Evolutionary conservation across 2,797 vertebrate species (phyloP).

Genomic region (Rhincodon typus): DNA sequence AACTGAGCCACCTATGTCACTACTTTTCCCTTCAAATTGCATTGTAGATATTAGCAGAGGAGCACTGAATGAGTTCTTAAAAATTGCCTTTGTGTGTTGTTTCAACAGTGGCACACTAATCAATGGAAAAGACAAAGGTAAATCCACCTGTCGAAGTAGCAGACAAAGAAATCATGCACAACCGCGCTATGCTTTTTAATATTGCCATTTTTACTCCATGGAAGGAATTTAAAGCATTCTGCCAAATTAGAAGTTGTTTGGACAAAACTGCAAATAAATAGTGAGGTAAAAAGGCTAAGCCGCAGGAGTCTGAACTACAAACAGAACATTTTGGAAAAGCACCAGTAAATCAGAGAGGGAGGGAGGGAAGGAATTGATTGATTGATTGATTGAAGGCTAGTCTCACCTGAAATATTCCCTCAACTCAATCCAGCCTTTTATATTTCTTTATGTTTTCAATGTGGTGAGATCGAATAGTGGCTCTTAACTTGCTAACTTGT

Average conservation of each 20-base stretch:
- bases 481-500: not conserved
- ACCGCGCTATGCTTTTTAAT: not conserved
- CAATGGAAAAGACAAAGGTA: not conserved
- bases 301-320: not conserved
- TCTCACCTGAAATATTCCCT: not conserved
- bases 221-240: constrained; percentile 10
- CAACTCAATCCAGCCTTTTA: not conserved
- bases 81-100: not conserved
- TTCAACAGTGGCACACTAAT: not conserved
- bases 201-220: not conserved
- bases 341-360: no score
- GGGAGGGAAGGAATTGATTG: not conserved
- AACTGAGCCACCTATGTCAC: no score
- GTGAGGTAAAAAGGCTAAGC: not conserved
- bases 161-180: not conserved
- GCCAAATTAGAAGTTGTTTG: constrained; percentile 4
- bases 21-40: not conserved
- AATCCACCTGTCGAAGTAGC: not conserved
- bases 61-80: not conserved
- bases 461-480: not conserved
- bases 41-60: not conserved
- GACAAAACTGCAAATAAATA: not conserved
- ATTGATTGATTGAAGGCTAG: not conserved
- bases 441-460: not conserved
- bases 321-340: not conserved